Evolutionary conservation across 2,797 vertebrate species (phyloP).

Genomic region (Cygnus olor): DNA sequence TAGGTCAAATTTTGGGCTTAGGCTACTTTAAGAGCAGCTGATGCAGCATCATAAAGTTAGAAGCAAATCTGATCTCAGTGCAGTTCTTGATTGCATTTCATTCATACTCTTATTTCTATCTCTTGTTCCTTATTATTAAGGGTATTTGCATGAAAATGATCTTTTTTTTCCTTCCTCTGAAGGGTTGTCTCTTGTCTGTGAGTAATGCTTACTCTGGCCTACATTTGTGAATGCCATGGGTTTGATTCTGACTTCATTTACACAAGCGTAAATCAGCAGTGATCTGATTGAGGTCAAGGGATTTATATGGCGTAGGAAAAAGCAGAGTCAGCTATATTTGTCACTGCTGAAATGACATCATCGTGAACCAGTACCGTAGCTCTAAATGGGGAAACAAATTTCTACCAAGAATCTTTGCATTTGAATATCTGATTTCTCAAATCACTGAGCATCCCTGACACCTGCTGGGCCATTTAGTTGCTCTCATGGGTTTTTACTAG

Average conservation of each 20-base stretch:
- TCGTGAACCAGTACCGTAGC: slow-evolving; percentile 17
- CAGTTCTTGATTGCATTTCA: slow-evolving; percentile 66
- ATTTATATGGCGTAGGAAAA: slow-evolving; percentile 53
- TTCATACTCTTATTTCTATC: slow-evolving; percentile 60
- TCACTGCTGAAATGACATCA: slow-evolving; percentile 55
- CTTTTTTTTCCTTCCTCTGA: slow-evolving; percentile 43
- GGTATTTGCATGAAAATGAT: slow-evolving; percentile 65
- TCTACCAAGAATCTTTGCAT: slow-evolving; percentile 30
- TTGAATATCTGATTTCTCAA: background rate
- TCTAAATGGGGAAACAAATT: slow-evolving; percentile 52
- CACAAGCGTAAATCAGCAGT: slow-evolving; percentile 55
- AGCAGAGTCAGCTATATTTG: slow-evolving; percentile 63
- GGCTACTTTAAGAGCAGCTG: slow-evolving; percentile 39
- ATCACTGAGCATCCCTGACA: slow-evolving; percentile 31
- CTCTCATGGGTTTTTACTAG: background rate
- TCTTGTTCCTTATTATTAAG: slow-evolving; percentile 67
- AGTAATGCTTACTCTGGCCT: slow-evolving; percentile 66
- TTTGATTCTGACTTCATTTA: slow-evolving; percentile 65
- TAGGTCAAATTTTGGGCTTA: slow-evolving; percentile 58
- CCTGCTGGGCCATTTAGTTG: background rate
- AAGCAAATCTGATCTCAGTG: slow-evolving; percentile 51
- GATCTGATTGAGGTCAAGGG: slow-evolving; percentile 62
- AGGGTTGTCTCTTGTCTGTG: slow-evolving; percentile 58
- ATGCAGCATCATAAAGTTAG: slow-evolving; percentile 50
- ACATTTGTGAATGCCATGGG: slow-evolving; percentile 47